Base-by-base conservation (phyloP, 2,113 vertebrate species). In the Gambusia holbrooki region DNA sequence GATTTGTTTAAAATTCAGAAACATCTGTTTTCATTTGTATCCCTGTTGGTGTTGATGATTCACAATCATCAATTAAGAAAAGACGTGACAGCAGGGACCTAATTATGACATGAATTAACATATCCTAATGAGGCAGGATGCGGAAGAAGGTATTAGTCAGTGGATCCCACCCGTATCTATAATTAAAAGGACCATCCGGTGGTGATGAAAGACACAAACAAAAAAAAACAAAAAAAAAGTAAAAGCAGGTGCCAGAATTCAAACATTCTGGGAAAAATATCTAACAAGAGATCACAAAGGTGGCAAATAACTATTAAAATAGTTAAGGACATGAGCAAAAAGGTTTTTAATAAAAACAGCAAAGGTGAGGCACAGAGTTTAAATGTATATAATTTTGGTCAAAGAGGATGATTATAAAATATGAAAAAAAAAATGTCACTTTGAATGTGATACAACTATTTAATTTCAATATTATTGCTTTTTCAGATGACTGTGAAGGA, bases 21-120 rank as follows among this genome's bases (percentile, higher is more conserved):
- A 87, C 81, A 90, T 84, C 87, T 90, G 79, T 69, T 85, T 83
- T 84, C 65, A 81, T 74, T 89, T 54, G 70, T 28, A 48, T 76
- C 63, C 12, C 11, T 80, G 80, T 82, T 74, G 68, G 76, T 83
- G 78, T 48, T 87, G 83, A 86, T 87, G 76, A 86, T 76, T 86
- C 61, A 74, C 66, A 85, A 81, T 85, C 68, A 68, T 74, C 84
- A 62, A 84, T 84, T 80, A 85, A 83, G 63, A 60, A 22, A 42
- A 40, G 68, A 69, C 35, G 71, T 19, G 30, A 68, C 77, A 83
- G 69, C 71, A 76, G 58, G 58, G 79, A 66, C 81, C 82, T 83
- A 84, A 88, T 89, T 82, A 86, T 69, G 62, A 74, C 68, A 66
- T 27, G 42, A 81, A 80, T 80, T 87, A 80, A 83, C 85, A 86